These are phyloP conservation scores for Agapostemon virescens DNA, from an alignment of 2,888 invertebrate species.

Conservation along the genomic window DNA sequence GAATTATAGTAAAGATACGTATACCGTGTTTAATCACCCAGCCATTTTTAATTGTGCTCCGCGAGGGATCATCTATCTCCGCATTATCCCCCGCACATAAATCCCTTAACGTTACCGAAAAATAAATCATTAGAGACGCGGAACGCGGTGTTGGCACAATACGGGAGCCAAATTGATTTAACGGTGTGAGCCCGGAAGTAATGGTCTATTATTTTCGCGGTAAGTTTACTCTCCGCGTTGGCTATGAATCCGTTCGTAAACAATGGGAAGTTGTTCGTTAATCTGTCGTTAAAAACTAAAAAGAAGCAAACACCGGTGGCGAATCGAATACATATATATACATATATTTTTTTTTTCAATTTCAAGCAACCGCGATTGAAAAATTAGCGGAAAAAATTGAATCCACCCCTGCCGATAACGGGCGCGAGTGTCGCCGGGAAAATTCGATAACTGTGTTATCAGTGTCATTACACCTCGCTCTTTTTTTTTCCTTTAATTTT, in stretches of 20 bases:
- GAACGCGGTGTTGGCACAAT: slow-evolving; percentile 18
- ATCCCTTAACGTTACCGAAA: not conserved
- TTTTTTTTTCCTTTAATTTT: not conserved
- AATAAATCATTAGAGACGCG: not conserved
- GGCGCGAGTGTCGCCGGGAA: not conserved
- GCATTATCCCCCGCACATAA: not conserved
- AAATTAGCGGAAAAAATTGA: not conserved
- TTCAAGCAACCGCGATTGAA: not conserved
- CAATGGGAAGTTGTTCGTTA: not conserved
- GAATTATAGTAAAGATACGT: too few relatives aligned
- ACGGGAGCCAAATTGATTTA: slow-evolving; percentile 9
- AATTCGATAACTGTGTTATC: slow-evolving; percentile 3
- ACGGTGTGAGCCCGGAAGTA: slow-evolving; percentile 12
- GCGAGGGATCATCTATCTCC: not conserved
- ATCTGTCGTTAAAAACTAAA: not conserved
- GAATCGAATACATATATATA: not conserved
- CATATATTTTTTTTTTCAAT: too few relatives aligned
- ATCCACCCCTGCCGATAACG: not conserved
- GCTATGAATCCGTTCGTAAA: not conserved
- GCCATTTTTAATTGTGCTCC: not conserved
- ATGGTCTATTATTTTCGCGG: slow-evolving; percentile 34
- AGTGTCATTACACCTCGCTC: not conserved
- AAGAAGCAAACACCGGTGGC: not conserved
- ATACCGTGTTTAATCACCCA: too few relatives aligned
- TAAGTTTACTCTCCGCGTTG: slow-evolving; percentile 1